Percentiles rank a stretch among this genome's conserved stretches.
phyloP scores from a whole-genome alignment of 1,140 invertebrate genomes.

The Sesamia nonagrioides region DNA sequence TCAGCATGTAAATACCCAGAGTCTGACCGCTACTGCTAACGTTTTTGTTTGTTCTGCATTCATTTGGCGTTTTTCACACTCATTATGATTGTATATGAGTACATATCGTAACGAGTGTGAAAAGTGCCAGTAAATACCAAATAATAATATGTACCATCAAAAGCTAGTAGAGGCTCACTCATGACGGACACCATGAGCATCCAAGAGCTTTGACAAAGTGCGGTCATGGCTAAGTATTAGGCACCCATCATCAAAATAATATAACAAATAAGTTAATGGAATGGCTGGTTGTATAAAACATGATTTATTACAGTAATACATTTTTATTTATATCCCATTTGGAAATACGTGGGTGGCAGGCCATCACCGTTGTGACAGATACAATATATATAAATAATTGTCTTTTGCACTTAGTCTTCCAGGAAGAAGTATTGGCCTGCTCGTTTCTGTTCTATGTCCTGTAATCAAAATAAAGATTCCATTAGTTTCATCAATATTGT shows the following conservation, averaged over 20 bases:
- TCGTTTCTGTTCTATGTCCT: slow-evolving; percentile 98
- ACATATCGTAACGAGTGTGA: too few species aligned
- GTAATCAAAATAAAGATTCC: slow-evolving; percentile 75
- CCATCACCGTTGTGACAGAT: slow-evolving; percentile 76
- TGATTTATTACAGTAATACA: slow-evolving; percentile 84
- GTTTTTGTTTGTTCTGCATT: too few species aligned
- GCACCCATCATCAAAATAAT: neutral
- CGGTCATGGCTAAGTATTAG: neutral
- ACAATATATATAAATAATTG: slow-evolving; percentile 72
- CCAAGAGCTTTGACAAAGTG: too few species aligned
- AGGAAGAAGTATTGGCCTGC: slow-evolving; percentile 99
- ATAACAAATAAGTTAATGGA: slow-evolving; percentile 26
- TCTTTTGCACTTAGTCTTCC: slow-evolving; percentile 92
- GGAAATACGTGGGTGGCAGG: slow-evolving; percentile 77
- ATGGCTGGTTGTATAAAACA: slow-evolving; percentile 75
- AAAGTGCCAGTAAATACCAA: too few species aligned
- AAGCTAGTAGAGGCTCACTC: too few species aligned
- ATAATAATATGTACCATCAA: too few species aligned
- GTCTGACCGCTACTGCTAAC: too few species aligned
- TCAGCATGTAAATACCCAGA: too few species aligned
- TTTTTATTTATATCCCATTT: slow-evolving; percentile 59
- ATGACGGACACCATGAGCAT: too few species aligned
- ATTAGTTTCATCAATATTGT: neutral
- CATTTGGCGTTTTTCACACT: too few species aligned
- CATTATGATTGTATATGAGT: too few species aligned